Percentiles rank a stretch among this genome's conserved stretches.
Evolutionary conservation across 1,140 invertebrate species (phyloP).

Genomic region (honey bee (Apis mellifera)): DNA sequence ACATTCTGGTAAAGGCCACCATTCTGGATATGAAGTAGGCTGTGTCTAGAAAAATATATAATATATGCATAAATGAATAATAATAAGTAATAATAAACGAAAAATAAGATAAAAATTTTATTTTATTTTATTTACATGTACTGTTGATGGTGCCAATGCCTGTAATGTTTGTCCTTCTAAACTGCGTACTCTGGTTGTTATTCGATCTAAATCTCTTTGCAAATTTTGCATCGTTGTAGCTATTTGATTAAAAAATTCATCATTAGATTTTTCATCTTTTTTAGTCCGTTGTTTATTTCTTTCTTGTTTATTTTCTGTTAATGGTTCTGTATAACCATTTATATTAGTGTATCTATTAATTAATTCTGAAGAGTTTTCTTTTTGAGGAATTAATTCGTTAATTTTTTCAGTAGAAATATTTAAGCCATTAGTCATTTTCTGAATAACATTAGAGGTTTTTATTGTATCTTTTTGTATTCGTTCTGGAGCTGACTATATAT

Average conservation of each 20-base stretch:
- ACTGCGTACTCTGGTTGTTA: slow-evolving; percentile 74
- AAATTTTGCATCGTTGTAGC: slow-evolving; percentile 74
- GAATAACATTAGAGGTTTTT: slow-evolving; percentile 66
- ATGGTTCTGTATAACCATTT: slow-evolving; percentile 47
- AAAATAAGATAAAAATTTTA: slow-evolving; percentile 24
- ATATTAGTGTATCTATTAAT: slow-evolving; percentile 69
- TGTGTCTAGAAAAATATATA: slow-evolving; percentile 57
- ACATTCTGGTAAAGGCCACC: slow-evolving; percentile 83
- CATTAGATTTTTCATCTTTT: slow-evolving; percentile 68
- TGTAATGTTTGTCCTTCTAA: slow-evolving; percentile 74
- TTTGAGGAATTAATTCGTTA: slow-evolving; percentile 49
- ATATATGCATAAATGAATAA: not conserved
- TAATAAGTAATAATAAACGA: not conserved
- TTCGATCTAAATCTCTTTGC: slow-evolving; percentile 77
- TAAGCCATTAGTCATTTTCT: slow-evolving; percentile 51
- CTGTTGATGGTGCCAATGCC: slow-evolving; percentile 60
- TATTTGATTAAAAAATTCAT: slow-evolving; percentile 75
- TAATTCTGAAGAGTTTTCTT: slow-evolving; percentile 61
- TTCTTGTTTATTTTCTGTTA: slow-evolving; percentile 65
- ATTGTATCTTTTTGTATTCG: slow-evolving; percentile 68
- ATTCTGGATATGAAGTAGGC: slow-evolving; percentile 71
- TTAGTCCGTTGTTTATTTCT: slow-evolving; percentile 69
- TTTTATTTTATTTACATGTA: slow-evolving; percentile 34
- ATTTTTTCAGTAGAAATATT: slow-evolving; percentile 50
- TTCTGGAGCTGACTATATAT: slow-evolving; percentile 73